Base-by-base conservation (phyloP, 2,113 vertebrate species). In the Otus sunia region DNA sequence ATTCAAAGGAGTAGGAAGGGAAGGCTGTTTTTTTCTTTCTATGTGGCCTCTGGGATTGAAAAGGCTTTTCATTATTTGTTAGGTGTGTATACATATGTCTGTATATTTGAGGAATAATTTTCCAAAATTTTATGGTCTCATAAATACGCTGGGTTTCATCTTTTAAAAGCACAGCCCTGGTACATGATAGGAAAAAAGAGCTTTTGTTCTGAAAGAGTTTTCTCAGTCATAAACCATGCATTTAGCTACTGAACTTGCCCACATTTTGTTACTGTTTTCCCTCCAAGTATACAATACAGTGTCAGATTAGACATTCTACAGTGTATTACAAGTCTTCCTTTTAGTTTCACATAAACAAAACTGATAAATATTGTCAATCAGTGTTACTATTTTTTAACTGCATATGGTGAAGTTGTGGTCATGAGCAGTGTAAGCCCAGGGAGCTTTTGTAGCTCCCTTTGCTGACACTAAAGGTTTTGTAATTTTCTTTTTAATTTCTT, bases 231-330 rank as follows among this genome's bases (percentile, higher is more conserved):
- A 96, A 97, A 92, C 95, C 88, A 74, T 94, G 88, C 88, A 81
- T 97, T 97, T 91, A 96, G 93, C 93, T 96, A 97, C 94, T 90
- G 96, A 89, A 96, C 92, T 92, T 97, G 92, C 83, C 92, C 88
- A 97, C 86, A 94, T 93, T 89, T 97, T 95, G 92, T 96, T 96
- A 95, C 91, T 77, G 71, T 94, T 96, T 95, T 94, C 78, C 60
- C 75, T 97, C 96, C 77, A 90, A 94, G 94, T 96, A 90, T 96
- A 94, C 67, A 94, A 95, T 95, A 94, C 82, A 92, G 83, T 96
- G 91, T 96, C 95, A 97, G 87, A 96, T 96, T 95, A 96, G 93
- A 97, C 96, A 96, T 95, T 97, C 93, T 95, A 80, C 95, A 97
- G 86, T 49, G 89, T 94, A 96, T 95, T 94, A 59, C 91, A 96